Evolutionary conservation across 2,113 vertebrate species (phyloP).

Genomic region (Pampusana beccarii): DNA sequence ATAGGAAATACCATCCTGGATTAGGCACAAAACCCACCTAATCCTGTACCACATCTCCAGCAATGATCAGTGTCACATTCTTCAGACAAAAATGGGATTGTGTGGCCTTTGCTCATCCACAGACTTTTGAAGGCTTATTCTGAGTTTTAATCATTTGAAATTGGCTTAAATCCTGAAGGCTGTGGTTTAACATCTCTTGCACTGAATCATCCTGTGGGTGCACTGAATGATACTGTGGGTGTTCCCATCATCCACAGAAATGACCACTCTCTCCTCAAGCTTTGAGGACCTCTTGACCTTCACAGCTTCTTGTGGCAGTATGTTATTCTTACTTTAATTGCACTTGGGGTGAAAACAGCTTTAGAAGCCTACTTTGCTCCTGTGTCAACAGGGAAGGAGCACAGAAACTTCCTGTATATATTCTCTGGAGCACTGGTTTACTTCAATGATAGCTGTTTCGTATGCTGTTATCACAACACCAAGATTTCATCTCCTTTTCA

Average conservation of each 20-base stretch:
- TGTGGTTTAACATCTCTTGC: background rate
- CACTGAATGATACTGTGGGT: background rate
- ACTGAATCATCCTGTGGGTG: too few species aligned
- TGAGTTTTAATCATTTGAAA: background rate
- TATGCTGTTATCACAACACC: too few species aligned
- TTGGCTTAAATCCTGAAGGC: background rate
- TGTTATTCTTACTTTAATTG: background rate
- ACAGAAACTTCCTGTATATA: too few species aligned
- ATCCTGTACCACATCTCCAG: background rate
- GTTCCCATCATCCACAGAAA: background rate
- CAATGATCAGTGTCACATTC: background rate
- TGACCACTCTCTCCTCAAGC: background rate
- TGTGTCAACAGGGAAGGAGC: too few species aligned
- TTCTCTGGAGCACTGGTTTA: too few species aligned
- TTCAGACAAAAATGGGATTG: background rate
- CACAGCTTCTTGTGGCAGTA: background rate
- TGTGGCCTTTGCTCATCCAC: background rate
- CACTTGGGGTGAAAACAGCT: background rate
- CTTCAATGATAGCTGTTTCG: too few species aligned
- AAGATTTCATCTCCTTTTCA: too few species aligned
- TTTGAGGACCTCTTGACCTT: background rate
- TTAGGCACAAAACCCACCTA: background rate
- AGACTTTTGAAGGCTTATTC: background rate
- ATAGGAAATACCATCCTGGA: background rate
- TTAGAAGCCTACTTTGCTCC: background rate